phyloP scores from a whole-genome alignment of 1,140 invertebrate genomes.

The Wiebesia pumilae region DNA sequence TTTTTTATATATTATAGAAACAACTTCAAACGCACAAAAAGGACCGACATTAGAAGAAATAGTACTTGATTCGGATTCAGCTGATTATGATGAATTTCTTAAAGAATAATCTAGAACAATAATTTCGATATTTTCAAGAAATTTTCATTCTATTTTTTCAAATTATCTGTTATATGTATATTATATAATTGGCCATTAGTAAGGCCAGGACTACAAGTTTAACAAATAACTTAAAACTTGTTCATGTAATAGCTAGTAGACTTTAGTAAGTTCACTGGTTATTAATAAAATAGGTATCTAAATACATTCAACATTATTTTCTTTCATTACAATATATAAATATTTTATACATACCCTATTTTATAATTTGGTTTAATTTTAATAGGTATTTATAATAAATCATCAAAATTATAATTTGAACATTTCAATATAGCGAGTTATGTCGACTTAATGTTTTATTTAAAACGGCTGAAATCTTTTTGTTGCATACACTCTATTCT shows the following conservation, averaged over 20 bases:
- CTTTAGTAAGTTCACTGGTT: not conserved
- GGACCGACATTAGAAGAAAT: constrained; percentile 76
- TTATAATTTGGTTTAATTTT: constrained; percentile 36
- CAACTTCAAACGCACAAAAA: constrained; percentile 58
- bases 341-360: constrained; percentile 48
- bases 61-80: constrained; percentile 74
- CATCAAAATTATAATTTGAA: constrained; percentile 3
- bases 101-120: constrained; percentile 61
- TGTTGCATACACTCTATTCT: constrained; percentile 15
- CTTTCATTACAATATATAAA: constrained; percentile 6
- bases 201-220: constrained; percentile 26
- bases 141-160: not conserved
- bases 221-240: not conserved
- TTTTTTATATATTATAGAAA: constrained; percentile 61
- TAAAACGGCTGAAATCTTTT: not conserved
- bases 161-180: constrained; percentile 11
- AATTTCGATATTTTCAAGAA: not conserved
- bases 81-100: constrained; percentile 77
- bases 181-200: not conserved
- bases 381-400: not conserved
- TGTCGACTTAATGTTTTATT: not conserved
- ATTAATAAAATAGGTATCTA: constrained; percentile 24
- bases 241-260: constrained; percentile 30
- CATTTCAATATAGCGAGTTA: not conserved
- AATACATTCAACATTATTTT: not conserved